Conservation (phyloP, 2,113 vertebrate species). For the Dicentrarchus labrax region DNA sequence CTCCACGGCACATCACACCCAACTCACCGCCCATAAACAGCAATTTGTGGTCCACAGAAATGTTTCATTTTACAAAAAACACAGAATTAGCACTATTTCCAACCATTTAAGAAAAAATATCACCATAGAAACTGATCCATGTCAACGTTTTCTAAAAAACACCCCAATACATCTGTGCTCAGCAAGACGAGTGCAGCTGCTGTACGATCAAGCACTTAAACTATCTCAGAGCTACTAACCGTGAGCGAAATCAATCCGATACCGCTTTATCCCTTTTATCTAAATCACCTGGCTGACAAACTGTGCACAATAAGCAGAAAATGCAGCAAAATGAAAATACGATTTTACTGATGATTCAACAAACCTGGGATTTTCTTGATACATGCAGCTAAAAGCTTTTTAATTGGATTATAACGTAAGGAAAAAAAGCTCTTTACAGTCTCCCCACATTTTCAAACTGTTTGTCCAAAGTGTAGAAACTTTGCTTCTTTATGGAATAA, state of each 20-base stretch:
- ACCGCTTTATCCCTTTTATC: background rate
- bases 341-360: background rate
- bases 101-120: constrained; percentile 16
- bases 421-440: background rate
- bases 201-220: background rate
- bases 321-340: background rate
- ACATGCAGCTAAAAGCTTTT: constrained; percentile 1
- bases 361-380: background rate
- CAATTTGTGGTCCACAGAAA: constrained; percentile 33
- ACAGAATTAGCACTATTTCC: constrained; percentile 22
- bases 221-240: background rate
- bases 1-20: constrained; percentile 40
- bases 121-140: constrained; percentile 18
- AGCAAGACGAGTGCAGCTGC: background rate
- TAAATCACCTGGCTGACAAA: constrained; percentile 4
- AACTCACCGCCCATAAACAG: constrained; percentile 5
- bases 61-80: constrained; percentile 52
- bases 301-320: constrained; percentile 20
- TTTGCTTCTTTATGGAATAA: no score
- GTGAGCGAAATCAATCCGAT: background rate
- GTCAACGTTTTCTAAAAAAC: constrained; percentile 8
- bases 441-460: no score
- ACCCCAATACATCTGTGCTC: background rate
- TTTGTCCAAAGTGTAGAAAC: constrained; percentile 9
- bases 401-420: background rate